phyloP scores from a whole-genome alignment of 2,888 invertebrate species.

The Napeogenes sylphis region DNA sequence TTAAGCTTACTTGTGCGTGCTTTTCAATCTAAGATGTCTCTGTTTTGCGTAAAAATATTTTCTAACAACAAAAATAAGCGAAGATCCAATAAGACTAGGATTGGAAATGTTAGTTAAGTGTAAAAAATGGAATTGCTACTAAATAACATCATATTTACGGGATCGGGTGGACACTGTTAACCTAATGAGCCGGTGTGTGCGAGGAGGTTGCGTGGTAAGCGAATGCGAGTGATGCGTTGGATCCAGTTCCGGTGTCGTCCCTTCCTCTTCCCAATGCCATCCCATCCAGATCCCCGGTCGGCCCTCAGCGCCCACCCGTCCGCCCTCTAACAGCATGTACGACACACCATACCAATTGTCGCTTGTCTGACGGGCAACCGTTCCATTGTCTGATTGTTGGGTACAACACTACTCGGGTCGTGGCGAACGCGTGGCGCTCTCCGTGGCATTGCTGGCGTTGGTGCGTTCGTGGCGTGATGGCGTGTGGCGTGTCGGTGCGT shows the following conservation, averaged over 20 bases:
- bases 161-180: constrained; percentile 70
- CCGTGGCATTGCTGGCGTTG: constrained; percentile 55
- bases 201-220: constrained; percentile 39
- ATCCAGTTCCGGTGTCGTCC: constrained; percentile 31
- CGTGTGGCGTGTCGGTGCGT: constrained; percentile 38
- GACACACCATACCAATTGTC: constrained; percentile 76
- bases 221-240: constrained; percentile 41
- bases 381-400: constrained; percentile 79
- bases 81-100: constrained; percentile 38
- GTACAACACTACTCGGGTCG: constrained; percentile 79
- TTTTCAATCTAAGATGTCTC: constrained; percentile 56
- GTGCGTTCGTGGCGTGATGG: constrained; percentile 37
- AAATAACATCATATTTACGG: constrained; percentile 32
- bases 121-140: constrained; percentile 20
- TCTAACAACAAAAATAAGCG: constrained; percentile 47
- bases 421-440: constrained; percentile 75
- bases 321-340: constrained; percentile 76
- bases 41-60: constrained; percentile 58
- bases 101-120: constrained; percentile 50
- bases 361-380: constrained; percentile 80
- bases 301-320: constrained; percentile 59
- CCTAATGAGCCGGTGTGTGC: constrained; percentile 40
- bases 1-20: constrained; percentile 54
- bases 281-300: constrained; percentile 39
- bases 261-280: constrained; percentile 34